These are phyloP conservation scores for Drosophila rufa DNA, from an alignment of 1,140 invertebrate species.

Conservation along the genomic window DNA sequence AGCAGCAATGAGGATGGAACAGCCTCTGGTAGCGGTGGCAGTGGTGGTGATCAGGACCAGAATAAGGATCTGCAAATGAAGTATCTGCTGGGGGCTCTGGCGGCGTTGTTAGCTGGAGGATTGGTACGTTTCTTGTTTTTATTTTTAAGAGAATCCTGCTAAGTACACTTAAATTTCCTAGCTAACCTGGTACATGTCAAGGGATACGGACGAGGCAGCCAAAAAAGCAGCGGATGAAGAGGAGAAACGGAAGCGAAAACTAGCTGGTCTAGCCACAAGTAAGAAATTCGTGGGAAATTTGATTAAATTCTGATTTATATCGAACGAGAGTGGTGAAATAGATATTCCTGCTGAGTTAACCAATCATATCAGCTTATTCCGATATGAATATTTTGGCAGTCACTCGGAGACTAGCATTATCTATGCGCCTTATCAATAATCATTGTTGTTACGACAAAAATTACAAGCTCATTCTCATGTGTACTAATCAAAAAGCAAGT, in stretches of 20 bases:
- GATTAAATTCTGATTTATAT: neutral
- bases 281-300: neutral
- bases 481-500: neutral
- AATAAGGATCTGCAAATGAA: constrained; percentile 29
- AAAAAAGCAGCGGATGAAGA: constrained; percentile 2
- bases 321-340: neutral
- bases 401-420: constrained; percentile 6
- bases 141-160: neutral
- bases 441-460: neutral
- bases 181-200: constrained; percentile 59
- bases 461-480: neutral
- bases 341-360: neutral
- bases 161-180: neutral
- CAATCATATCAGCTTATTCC: neutral
- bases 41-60: constrained; percentile 19
- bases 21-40: constrained; percentile 1
- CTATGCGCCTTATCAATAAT: neutral
- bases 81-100: constrained; percentile 57
- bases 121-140: constrained; percentile 44
- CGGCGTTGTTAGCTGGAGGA: constrained; percentile 68
- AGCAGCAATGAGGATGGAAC: constrained; percentile 7
- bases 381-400: constrained; percentile 2
- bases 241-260: constrained; percentile 27
- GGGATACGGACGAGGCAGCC: neutral
- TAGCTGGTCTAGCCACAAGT: constrained; percentile 33